phyloP scores from a whole-genome alignment of 1,140 invertebrate species.

The Cotesia vestalis region DNA sequence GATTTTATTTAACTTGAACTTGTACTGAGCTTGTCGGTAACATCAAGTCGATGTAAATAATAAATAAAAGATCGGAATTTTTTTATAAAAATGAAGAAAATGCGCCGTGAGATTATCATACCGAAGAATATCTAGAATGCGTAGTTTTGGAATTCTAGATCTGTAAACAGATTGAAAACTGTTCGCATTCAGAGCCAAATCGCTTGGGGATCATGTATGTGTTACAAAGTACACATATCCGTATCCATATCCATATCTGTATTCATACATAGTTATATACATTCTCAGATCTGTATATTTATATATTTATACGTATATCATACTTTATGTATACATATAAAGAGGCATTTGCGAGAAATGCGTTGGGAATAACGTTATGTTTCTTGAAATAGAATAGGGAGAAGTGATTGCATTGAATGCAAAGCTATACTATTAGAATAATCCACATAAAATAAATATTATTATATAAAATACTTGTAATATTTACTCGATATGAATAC shows the following conservation, averaged over 20 bases:
- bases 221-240: slow-evolving; percentile 14
- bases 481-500: not conserved
- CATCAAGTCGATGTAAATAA: no score
- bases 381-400: slow-evolving; percentile 33
- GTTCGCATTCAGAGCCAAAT: slow-evolving; percentile 32
- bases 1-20: no score
- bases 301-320: slow-evolving; percentile 4
- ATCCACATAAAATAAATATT: slow-evolving; percentile 30
- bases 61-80: no score
- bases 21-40: no score
- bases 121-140: not conserved
- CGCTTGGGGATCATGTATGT: slow-evolving; percentile 29
- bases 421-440: slow-evolving; percentile 24
- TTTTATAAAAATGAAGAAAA: not conserved
- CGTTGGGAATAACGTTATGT: slow-evolving; percentile 38
- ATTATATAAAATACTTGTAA: not conserved
- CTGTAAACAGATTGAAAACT: slow-evolving; percentile 38
- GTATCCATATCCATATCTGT: slow-evolving; percentile 3
- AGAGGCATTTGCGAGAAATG: slow-evolving; percentile 38
- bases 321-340: slow-evolving; percentile 20
- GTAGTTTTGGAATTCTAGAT: slow-evolving; percentile 34
- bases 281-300: no score
- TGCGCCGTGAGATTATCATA: no score
- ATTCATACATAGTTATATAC: not conserved
- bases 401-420: slow-evolving; percentile 32